Percentiles rank a stretch among this genome's conserved stretches.
Evolutionary conservation across 2,888 invertebrate genomes (phyloP).

Genomic region (Phasia obesa): DNA sequence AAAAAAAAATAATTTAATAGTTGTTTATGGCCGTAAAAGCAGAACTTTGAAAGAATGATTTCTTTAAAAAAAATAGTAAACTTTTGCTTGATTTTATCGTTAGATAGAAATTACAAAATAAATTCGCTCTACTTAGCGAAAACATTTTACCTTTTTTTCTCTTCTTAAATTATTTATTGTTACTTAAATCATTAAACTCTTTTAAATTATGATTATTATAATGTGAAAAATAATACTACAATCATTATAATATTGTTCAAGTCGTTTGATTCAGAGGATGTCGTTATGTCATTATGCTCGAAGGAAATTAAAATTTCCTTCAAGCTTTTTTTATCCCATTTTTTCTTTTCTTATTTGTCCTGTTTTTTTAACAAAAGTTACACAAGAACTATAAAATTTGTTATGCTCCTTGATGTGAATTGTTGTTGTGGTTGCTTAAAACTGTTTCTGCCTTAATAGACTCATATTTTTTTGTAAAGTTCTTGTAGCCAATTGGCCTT

Average conservation of each 20-base stretch:
- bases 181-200: not conserved
- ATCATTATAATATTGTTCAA: slow-evolving; percentile 8
- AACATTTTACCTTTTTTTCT: too few relatives aligned
- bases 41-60: not conserved
- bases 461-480: not conserved
- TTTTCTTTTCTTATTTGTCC: not conserved
- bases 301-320: slow-evolving; percentile 59
- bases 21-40: slow-evolving; percentile 1
- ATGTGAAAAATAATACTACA: too few relatives aligned
- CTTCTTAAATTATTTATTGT: not conserved
- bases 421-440: slow-evolving; percentile 14
- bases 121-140: not conserved
- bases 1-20: slow-evolving; percentile 27
- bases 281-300: slow-evolving; percentile 25
- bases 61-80: not conserved
- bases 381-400: slow-evolving; percentile 26
- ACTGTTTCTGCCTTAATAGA: not conserved
- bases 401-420: slow-evolving; percentile 19
- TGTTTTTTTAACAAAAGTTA: slow-evolving; percentile 15
- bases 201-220: not conserved
- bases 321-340: not conserved
- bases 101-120: not conserved
- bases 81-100: too few relatives aligned
- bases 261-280: slow-evolving; percentile 4
- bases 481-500: not conserved